Base-by-base conservation (phyloP, 2,113 vertebrate species). In the Hepsetus odoe region DNA sequence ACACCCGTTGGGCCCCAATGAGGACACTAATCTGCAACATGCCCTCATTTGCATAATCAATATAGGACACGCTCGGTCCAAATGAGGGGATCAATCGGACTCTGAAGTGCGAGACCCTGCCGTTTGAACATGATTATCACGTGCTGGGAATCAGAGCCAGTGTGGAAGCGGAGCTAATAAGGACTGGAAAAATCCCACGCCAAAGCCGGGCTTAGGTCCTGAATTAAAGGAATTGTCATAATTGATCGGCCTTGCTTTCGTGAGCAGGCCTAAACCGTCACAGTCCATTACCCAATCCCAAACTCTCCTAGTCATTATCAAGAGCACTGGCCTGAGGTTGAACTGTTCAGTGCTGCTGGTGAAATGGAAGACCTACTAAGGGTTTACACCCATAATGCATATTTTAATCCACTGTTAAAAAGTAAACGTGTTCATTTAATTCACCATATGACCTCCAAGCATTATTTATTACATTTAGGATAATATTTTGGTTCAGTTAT, bases 81-180 rank as follows among this genome's bases (percentile, higher is more conserved):
- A 82, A 82, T 65, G 24, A 70, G 40, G 30, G 61, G 81, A 76
- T 84, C 77, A 79, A 76, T 86, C 74, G 65, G 65, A 56, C 46
- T 75, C 40, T 18, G 42, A 44, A 20, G 18, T 20, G 35, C 40
- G 22, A 16, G 38, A 74, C 51, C 70, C 28, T n/a, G 5, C 38
- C 24, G 24, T 70, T 85, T 78, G 64, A 74, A 80, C 65, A 75
- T 59, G 44, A 80, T 82, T 72, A 72, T 78, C 69, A 68, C 40
- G 59, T 59, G 33, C 64, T n/a, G 51, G 12, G 32, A 53, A 69
- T 82, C 28, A 72, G 72, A 53, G 42, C 62, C 16, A 66, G 49
- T 56, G 11, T 11, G 24, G 9, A 35, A n/a, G 10, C 9, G 16
- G 53, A 51, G 40, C 20, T 58, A 32, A 77, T 61, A 56, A 66